Percentiles rank a stretch among this genome's conserved stretches.
Evolutionary conservation across 2,888 invertebrate genomes (phyloP).

Genomic region (Meteorus cinctellus): DNA sequence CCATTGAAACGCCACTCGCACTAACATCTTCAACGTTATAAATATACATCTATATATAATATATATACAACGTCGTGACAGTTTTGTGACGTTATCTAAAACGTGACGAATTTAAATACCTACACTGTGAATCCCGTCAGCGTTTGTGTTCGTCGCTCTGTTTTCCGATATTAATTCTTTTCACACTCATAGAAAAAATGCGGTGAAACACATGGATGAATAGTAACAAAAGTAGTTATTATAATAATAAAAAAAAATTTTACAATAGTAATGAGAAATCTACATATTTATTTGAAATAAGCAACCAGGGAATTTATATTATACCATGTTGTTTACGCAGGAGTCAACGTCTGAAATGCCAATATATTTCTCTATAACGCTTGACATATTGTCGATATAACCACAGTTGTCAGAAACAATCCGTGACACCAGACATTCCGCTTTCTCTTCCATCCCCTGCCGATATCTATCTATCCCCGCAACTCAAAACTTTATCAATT

Average conservation of each 20-base stretch:
- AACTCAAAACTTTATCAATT: slow-evolving; percentile 38
- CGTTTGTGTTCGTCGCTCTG: slow-evolving; percentile 10
- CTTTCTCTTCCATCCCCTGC: neutral
- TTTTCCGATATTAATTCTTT: neutral
- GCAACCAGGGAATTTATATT: neutral
- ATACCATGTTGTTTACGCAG: slow-evolving; percentile 8
- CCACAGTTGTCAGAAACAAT: slow-evolving; percentile 36
- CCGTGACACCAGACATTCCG: slow-evolving; percentile 29
- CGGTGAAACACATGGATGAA: neutral
- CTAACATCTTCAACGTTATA: neutral
- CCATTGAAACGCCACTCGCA: neutral
- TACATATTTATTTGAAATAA: neutral
- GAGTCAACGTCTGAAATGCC: slow-evolving; percentile 21
- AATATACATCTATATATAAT: neutral
- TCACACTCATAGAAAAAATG: neutral
- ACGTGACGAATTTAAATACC: slow-evolving; percentile 31
- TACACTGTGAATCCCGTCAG: neutral
- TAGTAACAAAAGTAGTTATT: neutral
- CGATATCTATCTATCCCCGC: neutral
- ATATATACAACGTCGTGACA: slow-evolving; percentile 21
- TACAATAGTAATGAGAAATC: neutral
- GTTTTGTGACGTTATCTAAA: slow-evolving; percentile 32
- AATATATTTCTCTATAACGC: slow-evolving; percentile 21
- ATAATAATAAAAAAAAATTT: neutral
- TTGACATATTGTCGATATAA: slow-evolving; percentile 36